Conservation (phyloP, 2,888 invertebrate species). For the Eupeodes latifasciatus region DNA sequence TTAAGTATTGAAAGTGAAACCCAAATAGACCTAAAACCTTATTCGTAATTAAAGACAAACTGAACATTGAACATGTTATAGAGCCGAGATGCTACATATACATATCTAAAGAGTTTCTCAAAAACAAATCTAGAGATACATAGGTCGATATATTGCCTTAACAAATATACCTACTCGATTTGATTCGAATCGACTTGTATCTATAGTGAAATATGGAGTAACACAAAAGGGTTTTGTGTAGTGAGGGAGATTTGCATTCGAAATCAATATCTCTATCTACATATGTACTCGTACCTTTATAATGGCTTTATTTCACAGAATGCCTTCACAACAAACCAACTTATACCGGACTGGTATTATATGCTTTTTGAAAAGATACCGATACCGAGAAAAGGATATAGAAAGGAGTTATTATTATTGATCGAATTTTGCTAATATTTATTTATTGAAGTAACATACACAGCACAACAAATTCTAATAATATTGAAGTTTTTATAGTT, state of each 20-base stretch:
- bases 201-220: too few species aligned
- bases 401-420: too few species aligned
- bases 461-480: too few species aligned
- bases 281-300: not conserved
- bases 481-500: too few species aligned
- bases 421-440: too few species aligned
- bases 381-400: too few species aligned
- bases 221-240: too few species aligned
- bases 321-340: too few species aligned
- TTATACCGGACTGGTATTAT: too few species aligned
- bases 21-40: conserved; percentile 40
- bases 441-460: too few species aligned
- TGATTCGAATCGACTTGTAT: too few species aligned
- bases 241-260: not conserved
- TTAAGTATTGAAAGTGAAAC: conserved; percentile 53
- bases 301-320: conserved; percentile 10
- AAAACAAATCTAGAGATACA: not conserved
- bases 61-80: not conserved
- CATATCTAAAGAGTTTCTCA: not conserved
- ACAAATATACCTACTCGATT: not conserved
- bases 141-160: not conserved
- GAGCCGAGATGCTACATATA: not conserved
- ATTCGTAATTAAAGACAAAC: conserved; percentile 50
- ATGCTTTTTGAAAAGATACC: too few species aligned
- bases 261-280: not conserved